Base-by-base conservation (phyloP, 1,140 invertebrate genomes). In the Vanessa atalanta region DNA sequence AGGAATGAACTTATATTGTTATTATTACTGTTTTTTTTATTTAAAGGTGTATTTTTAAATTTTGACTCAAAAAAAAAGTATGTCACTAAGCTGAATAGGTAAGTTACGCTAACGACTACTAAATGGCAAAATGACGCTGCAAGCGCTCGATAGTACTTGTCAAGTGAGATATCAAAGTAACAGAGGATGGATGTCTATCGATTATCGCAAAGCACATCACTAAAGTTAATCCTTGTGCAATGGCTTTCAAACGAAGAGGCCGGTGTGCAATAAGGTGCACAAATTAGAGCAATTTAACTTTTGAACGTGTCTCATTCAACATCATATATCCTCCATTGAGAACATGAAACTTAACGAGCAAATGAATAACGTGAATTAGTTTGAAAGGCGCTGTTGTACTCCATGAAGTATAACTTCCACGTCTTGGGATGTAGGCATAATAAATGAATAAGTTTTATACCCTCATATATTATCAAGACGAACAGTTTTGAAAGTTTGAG, bases 201-300 rank as follows among this genome's bases (percentile, higher is more conserved):
- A 72, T 37, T 51, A 13, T 31, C 9, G 13, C 16, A 64, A 66
- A 69, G 64, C 12, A 63, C 85, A 79, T 77, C 86, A 82, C 85
- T 88, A 80, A 78, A 72, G 63, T 70, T 85, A 88, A 88, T 83
- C 72, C 76, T 79, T 79, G 79, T 82, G 85, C 84, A 86, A 78
- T 81, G 73, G 82, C 83, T 87, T 87, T 86, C 74, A 85, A 57
- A 85, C 75, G 85, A 82, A 83, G 87, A 86, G 88, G 74, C 83
- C 69, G 80, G 77, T 80, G 75, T 82, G 88, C 85, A 92, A 88
- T 88, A 90, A 90, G 85, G 85, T 89, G 84, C 83, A 85, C 86
- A 90, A 90, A 92, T 90, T 90, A 92, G 85, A 87, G 83, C 86
- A 87, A 91, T 92, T 92, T 92, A 89, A 90, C 90, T 90, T 90